phyloP scores from a whole-genome alignment of 2,113 vertebrate genomes.

The Ceyx melanurus region DNA sequence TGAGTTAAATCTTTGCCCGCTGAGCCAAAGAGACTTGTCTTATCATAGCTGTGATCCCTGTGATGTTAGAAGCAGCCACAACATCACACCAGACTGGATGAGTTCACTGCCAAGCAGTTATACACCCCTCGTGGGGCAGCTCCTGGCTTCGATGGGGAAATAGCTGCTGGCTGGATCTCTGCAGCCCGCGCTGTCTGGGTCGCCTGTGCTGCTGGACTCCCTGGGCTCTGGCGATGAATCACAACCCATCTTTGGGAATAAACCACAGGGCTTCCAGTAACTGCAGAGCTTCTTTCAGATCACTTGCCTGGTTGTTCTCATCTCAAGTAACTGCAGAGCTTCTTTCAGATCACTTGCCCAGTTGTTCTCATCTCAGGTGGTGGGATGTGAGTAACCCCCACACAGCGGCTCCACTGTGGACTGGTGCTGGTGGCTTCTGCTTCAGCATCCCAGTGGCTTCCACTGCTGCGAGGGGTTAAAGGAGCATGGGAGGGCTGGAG shows the following conservation, averaged over 20 bases:
- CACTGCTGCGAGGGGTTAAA: neutral
- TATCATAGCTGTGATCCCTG: neutral
- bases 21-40: neutral
- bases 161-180: neutral
- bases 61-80: neutral
- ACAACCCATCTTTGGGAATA: neutral
- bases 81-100: neutral
- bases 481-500: neutral
- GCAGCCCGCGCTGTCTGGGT: neutral
- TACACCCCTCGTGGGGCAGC: neutral
- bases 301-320: neutral
- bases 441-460: neutral
- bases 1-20: neutral
- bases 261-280: neutral
- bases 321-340: neutral
- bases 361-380: neutral
- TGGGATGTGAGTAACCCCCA: neutral
- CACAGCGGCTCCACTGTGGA: fast-evolving
- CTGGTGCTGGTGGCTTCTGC: fast-evolving
- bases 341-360: neutral
- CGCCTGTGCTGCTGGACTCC: neutral
- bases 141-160: neutral
- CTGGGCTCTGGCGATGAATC: neutral
- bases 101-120: neutral
- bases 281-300: neutral